phyloP scores from a whole-genome alignment of 64 coral and sea anemone species.

The Montipora foliosa region DNA sequence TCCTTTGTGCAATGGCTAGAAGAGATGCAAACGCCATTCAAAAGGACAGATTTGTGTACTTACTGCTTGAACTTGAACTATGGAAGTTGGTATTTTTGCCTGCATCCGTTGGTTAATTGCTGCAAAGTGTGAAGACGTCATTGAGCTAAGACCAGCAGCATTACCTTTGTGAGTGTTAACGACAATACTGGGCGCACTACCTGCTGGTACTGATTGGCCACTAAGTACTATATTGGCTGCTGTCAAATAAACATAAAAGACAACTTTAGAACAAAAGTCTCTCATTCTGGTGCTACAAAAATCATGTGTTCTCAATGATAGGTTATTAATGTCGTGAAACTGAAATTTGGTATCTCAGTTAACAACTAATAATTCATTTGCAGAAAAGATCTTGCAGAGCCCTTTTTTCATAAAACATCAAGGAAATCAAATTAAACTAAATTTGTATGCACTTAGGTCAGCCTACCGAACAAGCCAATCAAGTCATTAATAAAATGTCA shows the following conservation, averaged over 20 bases:
- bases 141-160: constrained; percentile 64
- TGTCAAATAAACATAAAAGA: neutral
- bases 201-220: constrained; percentile 45
- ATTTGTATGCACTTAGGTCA: too few species aligned
- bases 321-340: too few species aligned
- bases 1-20: too few species aligned
- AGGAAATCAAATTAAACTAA: too few species aligned
- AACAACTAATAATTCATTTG: too few species aligned
- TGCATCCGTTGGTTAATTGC: constrained; percentile 98
- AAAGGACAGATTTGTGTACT: neutral
- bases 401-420: too few species aligned
- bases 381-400: too few species aligned
- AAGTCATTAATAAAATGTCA: too few species aligned
- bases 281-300: too few species aligned
- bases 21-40: too few species aligned
- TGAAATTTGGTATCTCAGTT: too few species aligned
- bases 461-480: too few species aligned
- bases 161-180: constrained; percentile 90
- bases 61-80: constrained; percentile 10
- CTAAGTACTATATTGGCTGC: constrained; percentile 69
- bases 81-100: constrained; percentile 46
- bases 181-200: constrained; percentile 81
- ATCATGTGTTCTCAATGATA: neutral
- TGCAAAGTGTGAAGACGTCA: constrained; percentile 82
- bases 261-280: neutral